phyloP scores from a whole-genome alignment of 2,888 invertebrate genomes.

The Brachyptera putata region DNA sequence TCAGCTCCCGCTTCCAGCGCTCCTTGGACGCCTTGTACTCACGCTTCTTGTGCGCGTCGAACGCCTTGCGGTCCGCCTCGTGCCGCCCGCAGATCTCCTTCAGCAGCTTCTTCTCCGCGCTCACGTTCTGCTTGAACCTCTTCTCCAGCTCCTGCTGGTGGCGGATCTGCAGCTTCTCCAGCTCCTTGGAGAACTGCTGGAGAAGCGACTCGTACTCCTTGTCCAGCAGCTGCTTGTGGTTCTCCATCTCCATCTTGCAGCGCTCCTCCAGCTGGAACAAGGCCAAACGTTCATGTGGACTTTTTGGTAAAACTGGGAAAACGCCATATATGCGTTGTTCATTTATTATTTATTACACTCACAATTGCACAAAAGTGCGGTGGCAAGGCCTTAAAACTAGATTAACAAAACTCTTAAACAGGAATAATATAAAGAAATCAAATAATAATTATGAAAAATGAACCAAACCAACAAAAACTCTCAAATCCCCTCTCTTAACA shows the following conservation, averaged over 20 bases:
- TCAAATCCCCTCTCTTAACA: no score
- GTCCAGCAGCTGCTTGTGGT: constrained; percentile 90
- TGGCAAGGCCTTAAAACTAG: no score
- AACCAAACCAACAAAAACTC: no score
- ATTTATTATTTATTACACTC: no score
- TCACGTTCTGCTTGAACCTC: constrained; percentile 74
- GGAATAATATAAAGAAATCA: no score
- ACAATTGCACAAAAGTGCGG: no score
- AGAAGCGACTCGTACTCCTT: constrained; percentile 93
- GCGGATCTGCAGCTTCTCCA: constrained; percentile 77
- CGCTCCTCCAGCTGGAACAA: constrained; percentile 79
- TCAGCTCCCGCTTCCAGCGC: constrained; percentile 89
- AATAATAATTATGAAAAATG: no score
- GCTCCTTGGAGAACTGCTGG: constrained; percentile 86
- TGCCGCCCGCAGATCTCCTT: constrained; percentile 88
- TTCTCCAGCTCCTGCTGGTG: constrained; percentile 47
- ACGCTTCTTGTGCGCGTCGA: constrained; percentile 88
- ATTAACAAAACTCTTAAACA: no score
- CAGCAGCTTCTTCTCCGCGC: constrained; percentile 86
- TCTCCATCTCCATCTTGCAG: constrained; percentile 95
- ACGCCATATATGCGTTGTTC: no score
- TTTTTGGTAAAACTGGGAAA: no score
- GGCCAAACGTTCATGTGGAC: no score
- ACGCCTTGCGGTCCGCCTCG: constrained; percentile 87
- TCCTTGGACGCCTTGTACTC: constrained; percentile 95